Evolutionary conservation across 2,113 vertebrate genomes (phyloP).

Genomic region (Eclectus roratus): DNA sequence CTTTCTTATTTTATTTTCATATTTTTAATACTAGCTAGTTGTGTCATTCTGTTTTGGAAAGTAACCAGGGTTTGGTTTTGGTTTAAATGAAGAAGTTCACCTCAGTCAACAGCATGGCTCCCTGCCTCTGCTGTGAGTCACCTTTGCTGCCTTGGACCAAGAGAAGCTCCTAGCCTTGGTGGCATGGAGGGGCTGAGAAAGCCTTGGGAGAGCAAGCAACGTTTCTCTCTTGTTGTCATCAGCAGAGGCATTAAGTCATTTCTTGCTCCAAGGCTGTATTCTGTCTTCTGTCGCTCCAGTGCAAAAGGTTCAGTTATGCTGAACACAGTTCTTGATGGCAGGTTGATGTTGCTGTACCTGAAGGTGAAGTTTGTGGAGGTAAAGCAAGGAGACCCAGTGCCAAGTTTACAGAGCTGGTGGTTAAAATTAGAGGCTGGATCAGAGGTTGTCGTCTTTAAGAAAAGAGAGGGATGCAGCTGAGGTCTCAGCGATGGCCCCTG

Average conservation of each 20-base stretch:
- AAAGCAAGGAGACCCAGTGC: background rate
- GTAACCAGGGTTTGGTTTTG: background rate
- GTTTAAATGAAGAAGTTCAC: background rate
- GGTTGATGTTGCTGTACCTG: background rate
- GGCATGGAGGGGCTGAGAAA: background rate
- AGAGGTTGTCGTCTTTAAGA: background rate
- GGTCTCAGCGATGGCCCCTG: background rate
- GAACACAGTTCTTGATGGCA: background rate
- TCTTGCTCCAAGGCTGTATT: background rate
- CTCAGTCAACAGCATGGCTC: background rate
- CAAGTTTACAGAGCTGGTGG: background rate
- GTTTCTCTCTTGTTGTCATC: background rate
- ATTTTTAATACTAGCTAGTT: background rate
- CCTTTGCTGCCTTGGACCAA: background rate
- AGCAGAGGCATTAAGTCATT: background rate
- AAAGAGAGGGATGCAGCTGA: background rate
- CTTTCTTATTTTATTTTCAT: background rate
- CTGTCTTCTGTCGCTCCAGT: background rate
- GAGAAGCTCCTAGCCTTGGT: background rate
- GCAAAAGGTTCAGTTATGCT: background rate
- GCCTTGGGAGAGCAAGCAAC: background rate
- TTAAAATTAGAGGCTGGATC: background rate
- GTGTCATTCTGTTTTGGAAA: background rate
- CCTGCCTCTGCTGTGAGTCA: slow-evolving; percentile 12
- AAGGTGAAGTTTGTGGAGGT: background rate